A percentile compares a stretch with the other conserved stretches of the same genome.
Evolutionary conservation across 2,888 invertebrate genomes (phyloP).

Genomic region (Eugnorisma glareosa): DNA sequence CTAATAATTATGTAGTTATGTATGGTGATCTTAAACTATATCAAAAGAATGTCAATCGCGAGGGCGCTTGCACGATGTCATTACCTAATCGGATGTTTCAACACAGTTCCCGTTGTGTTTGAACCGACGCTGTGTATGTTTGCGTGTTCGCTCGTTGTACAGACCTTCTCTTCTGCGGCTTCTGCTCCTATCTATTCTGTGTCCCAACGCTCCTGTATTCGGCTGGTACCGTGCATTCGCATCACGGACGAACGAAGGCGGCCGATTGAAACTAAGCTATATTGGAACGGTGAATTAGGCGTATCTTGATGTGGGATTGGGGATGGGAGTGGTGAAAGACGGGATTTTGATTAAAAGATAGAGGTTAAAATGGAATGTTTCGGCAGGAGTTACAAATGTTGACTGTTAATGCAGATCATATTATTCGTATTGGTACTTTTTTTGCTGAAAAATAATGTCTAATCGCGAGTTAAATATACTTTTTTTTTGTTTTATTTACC

Average conservation of each 20-base stretch:
- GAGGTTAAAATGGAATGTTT: not conserved
- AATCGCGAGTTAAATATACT: no score
- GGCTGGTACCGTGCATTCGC: constrained; percentile 49
- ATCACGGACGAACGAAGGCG: constrained; percentile 62
- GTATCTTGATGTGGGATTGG: constrained; percentile 52
- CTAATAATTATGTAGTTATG: no score
- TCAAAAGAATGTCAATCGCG: not conserved
- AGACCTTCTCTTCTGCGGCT: constrained; percentile 3
- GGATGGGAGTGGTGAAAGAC: constrained; percentile 1
- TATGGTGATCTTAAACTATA: not conserved
- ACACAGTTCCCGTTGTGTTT: not conserved
- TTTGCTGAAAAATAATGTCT: no score
- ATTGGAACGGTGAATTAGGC: constrained; percentile 60
- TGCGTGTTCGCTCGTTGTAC: not conserved
- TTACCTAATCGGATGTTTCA: not conserved
- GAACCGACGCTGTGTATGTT: not conserved
- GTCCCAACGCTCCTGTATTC: constrained; percentile 47
- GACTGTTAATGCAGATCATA: not conserved
- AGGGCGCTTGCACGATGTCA: not conserved
- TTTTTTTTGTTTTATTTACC: no score
- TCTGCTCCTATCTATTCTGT: constrained; percentile 15
- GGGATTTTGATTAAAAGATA: constrained; percentile 28
- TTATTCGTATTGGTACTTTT: not conserved
- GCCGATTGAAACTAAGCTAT: constrained; percentile 67
- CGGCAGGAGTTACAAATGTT: not conserved